These are phyloP conservation scores for Piprites chloris DNA, from an alignment of 2,113 vertebrate species.

Conservation along the genomic window DNA sequence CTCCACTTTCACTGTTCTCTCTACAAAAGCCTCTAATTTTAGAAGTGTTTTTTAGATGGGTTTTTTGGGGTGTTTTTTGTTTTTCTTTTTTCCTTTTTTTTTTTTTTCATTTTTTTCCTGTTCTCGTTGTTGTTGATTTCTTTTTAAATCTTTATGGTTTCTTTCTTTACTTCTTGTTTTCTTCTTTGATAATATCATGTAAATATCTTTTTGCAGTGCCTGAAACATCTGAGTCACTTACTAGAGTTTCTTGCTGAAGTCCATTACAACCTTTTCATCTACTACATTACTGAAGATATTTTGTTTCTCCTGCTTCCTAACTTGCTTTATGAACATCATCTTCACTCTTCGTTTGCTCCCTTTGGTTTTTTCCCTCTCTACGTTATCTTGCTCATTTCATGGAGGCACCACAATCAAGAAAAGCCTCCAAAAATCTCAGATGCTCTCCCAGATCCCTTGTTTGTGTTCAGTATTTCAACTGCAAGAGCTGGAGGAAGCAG, in stretches of 20 bases:
- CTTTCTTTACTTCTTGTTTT: neutral
- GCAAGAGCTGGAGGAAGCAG: neutral
- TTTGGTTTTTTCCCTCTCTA: neutral
- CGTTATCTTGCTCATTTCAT: neutral
- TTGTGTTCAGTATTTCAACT: neutral
- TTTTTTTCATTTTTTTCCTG: too few relatives aligned
- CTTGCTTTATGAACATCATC: neutral
- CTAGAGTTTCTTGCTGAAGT: neutral
- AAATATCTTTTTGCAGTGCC: neutral
- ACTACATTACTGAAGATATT: neutral
- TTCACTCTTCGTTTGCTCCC: neutral
- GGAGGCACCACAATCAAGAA: neutral
- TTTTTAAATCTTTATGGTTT: neutral
- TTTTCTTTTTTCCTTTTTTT: neutral
- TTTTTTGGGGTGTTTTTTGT: rapidly evolving
- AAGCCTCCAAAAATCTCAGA: neutral
- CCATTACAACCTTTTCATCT: neutral
- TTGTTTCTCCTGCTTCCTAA: neutral
- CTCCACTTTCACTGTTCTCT: neutral
- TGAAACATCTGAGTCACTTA: neutral
- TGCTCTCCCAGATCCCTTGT: neutral
- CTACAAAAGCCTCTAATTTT: neutral
- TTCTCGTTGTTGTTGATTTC: neutral
- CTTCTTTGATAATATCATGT: neutral
- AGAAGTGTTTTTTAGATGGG: neutral